Base-by-base conservation (phyloP, 2,888 invertebrate genomes). In the Eupithecia subumbrata region DNA sequence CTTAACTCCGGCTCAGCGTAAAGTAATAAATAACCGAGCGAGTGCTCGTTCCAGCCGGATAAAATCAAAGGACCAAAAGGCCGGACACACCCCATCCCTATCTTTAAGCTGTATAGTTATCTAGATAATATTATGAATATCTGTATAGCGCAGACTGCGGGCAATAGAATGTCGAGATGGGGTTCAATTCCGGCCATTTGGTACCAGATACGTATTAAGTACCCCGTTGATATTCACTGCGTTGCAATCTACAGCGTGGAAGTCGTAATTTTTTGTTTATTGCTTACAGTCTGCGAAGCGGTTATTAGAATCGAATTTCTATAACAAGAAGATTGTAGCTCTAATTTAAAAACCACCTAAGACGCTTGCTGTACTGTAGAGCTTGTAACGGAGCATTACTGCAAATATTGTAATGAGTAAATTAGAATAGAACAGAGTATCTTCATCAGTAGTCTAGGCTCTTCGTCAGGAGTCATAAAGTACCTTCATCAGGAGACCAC, bases 101-200 rank as follows among this genome's bases (percentile, higher is more conserved):
- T 14, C 0, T 40, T 30, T 12, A 40, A 52, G 52, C 64, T 70
- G 64, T 64, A 73, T 63, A 30, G 64, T 66, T 64, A 70, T 48
- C 63, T 40, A 52, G 52, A 48, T 69, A 69, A 64, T 70, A 70
- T 40, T 52, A 64, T 16, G 48, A 66, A 30, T 70, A 74, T 70
- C 70, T 74, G 52, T 40, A 66, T 66, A 16, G 48, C 43, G 40
- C 64, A 45, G 63, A 64, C 40, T 74, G 37, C 64, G 48, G 52
- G 52, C 52, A 56, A 70, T 74, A 74, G 70, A 70, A 70, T 14
- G 52, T 63, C 34, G 25, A 66, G 30, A 70, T 69, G 73, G 30
- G 48, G 18, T 64, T 63, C 25, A n/a, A 30, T 64, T 34, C 45
- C 45, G 30, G 64, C 30, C 34, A 66, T 64, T 72, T 22, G 5